Evolutionary conservation across 2,888 invertebrate genomes (phyloP), one percentile per base, ranked within the genome.

Genomic region (Agrilus mali): DNA sequence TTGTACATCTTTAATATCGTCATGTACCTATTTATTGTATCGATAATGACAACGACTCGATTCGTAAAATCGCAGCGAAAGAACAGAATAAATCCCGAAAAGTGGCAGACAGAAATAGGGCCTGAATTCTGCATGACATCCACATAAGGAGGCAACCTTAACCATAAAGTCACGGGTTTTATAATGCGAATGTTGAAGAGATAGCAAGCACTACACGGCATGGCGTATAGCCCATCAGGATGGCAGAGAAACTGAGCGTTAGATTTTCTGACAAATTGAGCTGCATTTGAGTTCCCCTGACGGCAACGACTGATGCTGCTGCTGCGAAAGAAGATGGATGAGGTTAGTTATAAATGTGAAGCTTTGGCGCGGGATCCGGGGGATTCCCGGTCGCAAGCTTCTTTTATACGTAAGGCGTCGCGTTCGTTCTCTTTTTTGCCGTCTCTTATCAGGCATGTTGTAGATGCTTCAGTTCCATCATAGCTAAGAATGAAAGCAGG

Each of bases 321-420:
- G 46, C 53, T 49, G 58, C 57, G 61, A 64, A 68, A 60, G 64
- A 69, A 69, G 69, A 69, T 69, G 67, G 69, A 69, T 69, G 68
- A 68, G 67, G 67, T 66, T 68, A 68, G 69, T 69, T 69, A 69
- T 69, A 69, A 68, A 69, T 68, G 68, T 69, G 68, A 67, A 66
- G 68, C 67, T 67, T 68, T 66, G 61, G 64, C 65, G 60, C 65
- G 65, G 65, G 64, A 61, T 60, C 60, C 58, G 61, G 60, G 62
- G 65, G 64, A 63, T 65, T 60, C 60, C 56, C 58, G 57, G 57
- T 59, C 53, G 57, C 58, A 57, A 63, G 59, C 61, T 65, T 65
- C 67, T 66, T 66, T 64, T 65, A 64, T 65, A 66, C 62, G 61
- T 63, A 61, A 60, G 61, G 63, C 60, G 61, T 64, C 61, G 58